Evolutionary conservation across 35 echinoderm and acorn worm species (phyloP).

Genomic region (Chiridota heheva): DNA sequence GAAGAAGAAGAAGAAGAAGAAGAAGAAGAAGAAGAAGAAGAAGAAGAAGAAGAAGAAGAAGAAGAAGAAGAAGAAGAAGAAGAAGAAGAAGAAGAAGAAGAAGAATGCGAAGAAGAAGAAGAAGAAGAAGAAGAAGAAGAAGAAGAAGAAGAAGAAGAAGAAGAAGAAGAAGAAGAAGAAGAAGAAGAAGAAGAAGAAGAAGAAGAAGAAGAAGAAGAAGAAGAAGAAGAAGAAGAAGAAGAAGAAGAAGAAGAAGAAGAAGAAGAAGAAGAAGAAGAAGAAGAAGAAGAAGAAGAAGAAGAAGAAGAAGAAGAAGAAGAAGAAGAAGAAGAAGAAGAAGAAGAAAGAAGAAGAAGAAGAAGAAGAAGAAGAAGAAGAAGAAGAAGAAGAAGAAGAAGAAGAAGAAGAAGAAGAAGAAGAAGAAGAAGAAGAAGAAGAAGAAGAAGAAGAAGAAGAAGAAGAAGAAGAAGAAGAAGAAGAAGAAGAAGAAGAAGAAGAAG

Average conservation of each 20-base stretch:
- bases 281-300: not conserved
- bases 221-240: constrained; percentile 1
- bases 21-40: not conserved
- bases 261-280: not conserved
- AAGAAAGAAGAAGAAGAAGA: not conserved
- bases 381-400: not conserved
- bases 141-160: not conserved
- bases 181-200: not conserved
- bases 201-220: not conserved
- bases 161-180: not conserved
- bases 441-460: not conserved
- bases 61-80: not conserved
- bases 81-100: not conserved
- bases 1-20: constrained; percentile 8
- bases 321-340: not conserved
- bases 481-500: not conserved
- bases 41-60: constrained; percentile 1
- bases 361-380: not conserved
- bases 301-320: not conserved
- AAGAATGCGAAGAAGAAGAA: too few species aligned
- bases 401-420: not conserved
- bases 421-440: not conserved
- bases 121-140: not conserved
- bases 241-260: not conserved
- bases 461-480: not conserved